Base-by-base conservation (phyloP, 92 coral and sea anemone species). In the Phenganax subtilis region DNA sequence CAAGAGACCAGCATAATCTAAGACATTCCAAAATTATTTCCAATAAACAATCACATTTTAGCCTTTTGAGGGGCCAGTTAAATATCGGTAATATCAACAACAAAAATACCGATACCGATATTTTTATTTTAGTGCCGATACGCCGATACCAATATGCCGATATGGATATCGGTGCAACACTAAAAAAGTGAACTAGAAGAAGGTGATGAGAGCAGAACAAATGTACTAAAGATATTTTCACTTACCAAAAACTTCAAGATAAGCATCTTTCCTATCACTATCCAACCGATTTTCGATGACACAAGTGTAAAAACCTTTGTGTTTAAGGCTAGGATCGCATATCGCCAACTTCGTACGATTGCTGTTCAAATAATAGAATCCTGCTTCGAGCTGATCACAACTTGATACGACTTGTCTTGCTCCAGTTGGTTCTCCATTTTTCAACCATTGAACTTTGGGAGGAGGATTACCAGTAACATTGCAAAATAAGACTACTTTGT, bases 221-320 rank as follows among this genome's bases (percentile, higher is more conserved):
- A 0, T 17, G 16, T 17, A 59, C 6, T 25, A 64, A 37, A 4
- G 47, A 37, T 37, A 37, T 37, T 64, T 0, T 54, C 65, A 89
- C 98, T 77, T 78, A 93, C 98, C 92, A 58, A 85, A 84, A 54
- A 93, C 97, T 37, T 65, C 62, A 16, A 93, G 89, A 25, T 58
- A 57, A 68, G 90, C 90, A 57, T 81, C 54, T 44, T 80, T 86
- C 75, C 84, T 89, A 76, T 72, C 83, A 0, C 85, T 87, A 3
- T 76, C 72, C 68, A 93, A 85, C 8, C 55, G 29, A 10, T 82
- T 80, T 47, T 86, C 75, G 28, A 91, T 61, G 66, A 87, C 89
- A 60, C 98, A 93, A 28, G 87, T 75, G 82, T 93, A 93, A 70
- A 29, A 81, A 12, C 98, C 93, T 57, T 81, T 90, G 71, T 93